These are phyloP conservation scores for Orchestia grillus DNA, from an alignment of 1,140 invertebrate genomes.

Conservation along the genomic window DNA sequence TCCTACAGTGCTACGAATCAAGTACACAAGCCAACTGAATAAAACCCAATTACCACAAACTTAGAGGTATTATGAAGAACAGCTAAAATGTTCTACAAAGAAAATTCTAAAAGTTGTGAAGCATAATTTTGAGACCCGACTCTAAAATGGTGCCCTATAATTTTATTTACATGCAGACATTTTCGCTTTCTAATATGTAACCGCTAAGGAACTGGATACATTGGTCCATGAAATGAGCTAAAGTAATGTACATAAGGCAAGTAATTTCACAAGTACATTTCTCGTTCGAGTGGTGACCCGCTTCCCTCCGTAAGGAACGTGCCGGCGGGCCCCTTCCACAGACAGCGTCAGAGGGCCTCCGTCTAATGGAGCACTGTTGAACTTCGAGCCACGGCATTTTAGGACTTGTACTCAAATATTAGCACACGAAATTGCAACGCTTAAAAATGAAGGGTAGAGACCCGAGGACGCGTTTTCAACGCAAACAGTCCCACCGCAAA, in stretches of 20 bases:
- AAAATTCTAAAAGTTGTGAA: neutral
- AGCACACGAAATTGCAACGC: neutral
- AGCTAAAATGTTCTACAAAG: neutral
- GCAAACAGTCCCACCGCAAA: neutral
- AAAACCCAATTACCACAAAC: neutral
- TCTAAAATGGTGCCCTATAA: neutral
- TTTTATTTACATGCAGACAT: slow-evolving; percentile 39
- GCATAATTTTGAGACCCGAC: neutral
- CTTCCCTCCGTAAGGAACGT: neutral
- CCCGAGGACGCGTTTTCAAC: neutral
- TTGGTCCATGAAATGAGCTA: slow-evolving; percentile 56
- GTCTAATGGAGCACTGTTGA: neutral
- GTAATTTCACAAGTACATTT: slow-evolving; percentile 49
- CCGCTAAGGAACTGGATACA: slow-evolving; percentile 43
- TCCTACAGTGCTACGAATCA: neutral
- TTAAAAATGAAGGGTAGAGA: neutral
- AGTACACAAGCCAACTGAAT: neutral
- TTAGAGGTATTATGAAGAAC: neutral
- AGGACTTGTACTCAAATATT: neutral
- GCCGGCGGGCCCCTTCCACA: neutral
- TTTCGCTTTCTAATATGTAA: slow-evolving; percentile 28
- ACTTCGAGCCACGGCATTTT: neutral
- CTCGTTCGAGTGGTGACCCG: slow-evolving; percentile 10
- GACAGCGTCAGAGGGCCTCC: neutral
- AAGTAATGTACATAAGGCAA: slow-evolving; percentile 56